Conservation (phyloP, 2,888 invertebrate species). For the Agonum fuliginosum region DNA sequence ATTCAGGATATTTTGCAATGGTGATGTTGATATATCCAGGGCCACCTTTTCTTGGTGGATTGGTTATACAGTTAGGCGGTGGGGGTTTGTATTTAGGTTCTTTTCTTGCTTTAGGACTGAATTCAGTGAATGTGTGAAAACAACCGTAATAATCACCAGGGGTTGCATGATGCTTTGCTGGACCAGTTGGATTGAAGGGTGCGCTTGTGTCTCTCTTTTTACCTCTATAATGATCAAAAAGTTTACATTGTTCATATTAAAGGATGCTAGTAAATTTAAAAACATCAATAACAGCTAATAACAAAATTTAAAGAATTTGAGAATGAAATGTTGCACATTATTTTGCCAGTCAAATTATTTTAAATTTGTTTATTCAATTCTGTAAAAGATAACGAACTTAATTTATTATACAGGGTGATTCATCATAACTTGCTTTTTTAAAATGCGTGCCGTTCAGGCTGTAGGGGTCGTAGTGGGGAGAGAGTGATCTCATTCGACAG, state of each 20-base stretch:
- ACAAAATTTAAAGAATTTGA: too few species aligned
- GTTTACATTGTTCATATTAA: neutral
- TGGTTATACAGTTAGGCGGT: constrained; percentile 68
- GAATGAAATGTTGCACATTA: too few species aligned
- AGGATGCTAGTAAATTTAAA: too few species aligned
- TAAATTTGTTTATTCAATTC: too few species aligned
- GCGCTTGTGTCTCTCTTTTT: neutral
- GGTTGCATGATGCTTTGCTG: constrained; percentile 72
- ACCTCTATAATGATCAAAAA: neutral
- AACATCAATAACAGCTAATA: too few species aligned
- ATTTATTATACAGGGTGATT: too few species aligned
- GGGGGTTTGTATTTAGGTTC: constrained; percentile 61
- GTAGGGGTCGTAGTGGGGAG: too few species aligned
- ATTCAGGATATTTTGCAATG: constrained; percentile 73
- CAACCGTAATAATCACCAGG: constrained; percentile 75
- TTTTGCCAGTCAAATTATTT: too few species aligned
- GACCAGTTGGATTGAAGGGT: constrained; percentile 69
- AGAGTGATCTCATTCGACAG: too few species aligned
- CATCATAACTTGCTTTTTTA: too few species aligned
- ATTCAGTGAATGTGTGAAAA: constrained; percentile 69
- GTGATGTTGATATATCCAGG: constrained; percentile 74
- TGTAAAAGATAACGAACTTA: too few species aligned
- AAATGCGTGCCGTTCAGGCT: too few species aligned
- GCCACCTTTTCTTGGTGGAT: constrained; percentile 73
- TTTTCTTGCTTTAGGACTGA: constrained; percentile 64